Conservation (phyloP, 2,797 vertebrate genomes). For the Malacoctenus gilli region DNA sequence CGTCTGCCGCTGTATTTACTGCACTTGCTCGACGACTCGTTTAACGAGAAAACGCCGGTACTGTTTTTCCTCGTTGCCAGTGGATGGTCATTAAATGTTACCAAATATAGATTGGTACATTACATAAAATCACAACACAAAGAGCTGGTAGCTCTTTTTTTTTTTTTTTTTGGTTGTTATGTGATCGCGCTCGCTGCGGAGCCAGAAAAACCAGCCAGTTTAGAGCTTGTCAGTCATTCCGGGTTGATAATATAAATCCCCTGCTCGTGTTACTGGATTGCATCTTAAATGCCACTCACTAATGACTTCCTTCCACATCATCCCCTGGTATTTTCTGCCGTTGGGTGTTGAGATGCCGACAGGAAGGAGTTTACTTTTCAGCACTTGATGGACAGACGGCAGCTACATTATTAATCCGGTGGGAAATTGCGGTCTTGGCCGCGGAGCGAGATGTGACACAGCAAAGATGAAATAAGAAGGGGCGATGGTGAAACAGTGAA, state of each 20-base stretch:
- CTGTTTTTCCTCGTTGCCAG: slow-evolving; percentile 33
- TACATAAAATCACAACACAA: slow-evolving; percentile 41
- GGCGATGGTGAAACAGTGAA: slow-evolving; percentile 43
- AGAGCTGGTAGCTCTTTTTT: slow-evolving; percentile 28
- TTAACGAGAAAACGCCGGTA: background rate
- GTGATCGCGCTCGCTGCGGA: slow-evolving; percentile 31
- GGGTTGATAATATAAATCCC: slow-evolving; percentile 63
- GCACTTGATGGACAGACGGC: slow-evolving; percentile 40
- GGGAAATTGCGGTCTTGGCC: slow-evolving; percentile 41
- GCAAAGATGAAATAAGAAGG: slow-evolving; percentile 34
- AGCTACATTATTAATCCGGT: slow-evolving; percentile 53
- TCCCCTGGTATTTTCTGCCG: slow-evolving; percentile 51
- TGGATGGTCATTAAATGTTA: slow-evolving; percentile 43
- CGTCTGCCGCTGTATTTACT: too few species aligned
- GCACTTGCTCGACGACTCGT: too few species aligned
- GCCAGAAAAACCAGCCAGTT: slow-evolving; percentile 33
- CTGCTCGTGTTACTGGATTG: slow-evolving; percentile 50
- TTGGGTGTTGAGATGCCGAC: slow-evolving; percentile 44
- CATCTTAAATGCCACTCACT: slow-evolving; percentile 67
- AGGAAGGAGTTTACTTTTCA: slow-evolving; percentile 44
- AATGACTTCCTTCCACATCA: slow-evolving; percentile 61
- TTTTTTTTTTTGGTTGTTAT: slow-evolving; percentile 40
- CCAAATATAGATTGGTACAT: slow-evolving; percentile 45
- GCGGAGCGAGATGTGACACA: slow-evolving; percentile 18
- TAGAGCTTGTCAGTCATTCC: slow-evolving; percentile 56